A percentile compares a stretch with the other conserved stretches of the same genome.
These are phyloP conservation scores for Phymorhynchus buccinoides DNA, from an alignment of 1,140 invertebrate species.

Conservation along the genomic window DNA sequence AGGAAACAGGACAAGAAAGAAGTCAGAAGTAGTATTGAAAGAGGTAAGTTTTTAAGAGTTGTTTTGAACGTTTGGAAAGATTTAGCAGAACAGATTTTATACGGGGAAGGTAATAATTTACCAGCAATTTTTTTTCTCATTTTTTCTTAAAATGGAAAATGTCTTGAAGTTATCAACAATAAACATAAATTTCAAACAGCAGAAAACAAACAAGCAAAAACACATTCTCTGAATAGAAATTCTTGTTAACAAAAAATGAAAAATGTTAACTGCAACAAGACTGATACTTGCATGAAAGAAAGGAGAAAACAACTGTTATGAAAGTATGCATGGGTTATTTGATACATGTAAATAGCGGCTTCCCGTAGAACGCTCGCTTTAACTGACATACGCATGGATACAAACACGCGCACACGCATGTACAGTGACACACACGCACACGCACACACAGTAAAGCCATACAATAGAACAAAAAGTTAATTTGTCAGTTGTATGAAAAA, in stretches of 20 bases:
- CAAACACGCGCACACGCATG: background rate
- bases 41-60: no score
- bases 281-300: conserved; percentile 19
- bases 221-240: background rate
- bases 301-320: conserved; percentile 4
- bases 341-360: background rate
- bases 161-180: no score
- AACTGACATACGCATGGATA: background rate
- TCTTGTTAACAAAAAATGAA: background rate
- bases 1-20: no score
- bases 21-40: no score
- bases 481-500: background rate
- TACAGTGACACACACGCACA: background rate
- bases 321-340: background rate
- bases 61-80: no score
- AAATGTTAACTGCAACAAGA: conserved; percentile 9
- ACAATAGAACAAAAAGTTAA: background rate
- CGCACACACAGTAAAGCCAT: no score
- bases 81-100: no score
- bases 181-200: no score
- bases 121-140: no score
- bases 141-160: no score
- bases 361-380: background rate
- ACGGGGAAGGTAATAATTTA: no score
- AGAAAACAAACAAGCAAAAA: no score